Evolutionary conservation across 1,140 invertebrate species (phyloP), one percentile per base, ranked within the genome.

Genomic region (Theocolax elegans): DNA sequence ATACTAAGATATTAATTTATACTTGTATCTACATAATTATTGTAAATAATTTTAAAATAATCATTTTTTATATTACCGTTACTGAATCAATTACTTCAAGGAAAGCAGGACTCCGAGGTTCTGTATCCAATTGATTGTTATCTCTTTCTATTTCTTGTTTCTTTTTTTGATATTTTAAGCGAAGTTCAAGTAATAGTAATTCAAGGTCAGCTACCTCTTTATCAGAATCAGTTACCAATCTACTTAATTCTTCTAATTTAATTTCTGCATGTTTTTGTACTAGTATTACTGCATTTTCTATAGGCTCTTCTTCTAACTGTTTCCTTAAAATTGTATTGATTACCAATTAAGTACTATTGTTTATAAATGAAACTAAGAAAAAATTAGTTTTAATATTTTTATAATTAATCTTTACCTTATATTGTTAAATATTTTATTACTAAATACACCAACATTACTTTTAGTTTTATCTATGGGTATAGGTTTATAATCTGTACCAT

Each of bases 401-500:
- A n/a, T n/a, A n/a, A n/a, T n/a, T n/a, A n/a, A n/a, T n/a, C n/a
- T n/a, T n/a, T n/a, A n/a, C n/a, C n/a, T n/a, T n/a, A n/a, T n/a
- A n/a, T n/a, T n/a, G n/a, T n/a, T n/a, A n/a, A n/a, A n/a, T n/a
- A n/a, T n/a, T n/a, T n/a, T n/a, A n/a, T n/a, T n/a, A n/a, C n/a
- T n/a, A n/a, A n/a, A n/a, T n/a, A n/a, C n/a, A n/a, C n/a, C n/a
- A n/a, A n/a, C n/a, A n/a, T n/a, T n/a, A n/a, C n/a, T n/a, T n/a
- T n/a, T n/a, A n/a, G n/a, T n/a, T n/a, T n/a, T n/a, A n/a, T n/a
- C n/a, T 53, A 62, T 64, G 56, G 83, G 85, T 13, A 67, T 74
- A 62, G 79, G 77, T 70, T 84, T 86, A 64, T 86, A 85, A 76
- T 83, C 80, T 9, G 77, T 77, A 6, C 80, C 81, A 62, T 83